Evolutionary conservation across 2,888 invertebrate species (phyloP), one percentile per base, ranked within the genome.

Genomic region (Onthophagus sagittarius): DNA sequence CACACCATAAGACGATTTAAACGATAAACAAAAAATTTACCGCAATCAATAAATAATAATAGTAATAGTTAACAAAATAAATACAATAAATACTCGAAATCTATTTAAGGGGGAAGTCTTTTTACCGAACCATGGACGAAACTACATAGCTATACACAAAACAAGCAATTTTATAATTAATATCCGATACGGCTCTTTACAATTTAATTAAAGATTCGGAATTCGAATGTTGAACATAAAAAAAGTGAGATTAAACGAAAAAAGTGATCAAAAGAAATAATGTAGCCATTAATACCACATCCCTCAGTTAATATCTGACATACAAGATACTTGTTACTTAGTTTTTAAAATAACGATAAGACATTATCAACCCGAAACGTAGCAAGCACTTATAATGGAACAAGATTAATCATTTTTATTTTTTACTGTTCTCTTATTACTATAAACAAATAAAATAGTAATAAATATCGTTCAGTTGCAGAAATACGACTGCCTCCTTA

Each of bases 11-110:
- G 23, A 64, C 64, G 15, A 64, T 64, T 64, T 4, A 13, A 7
- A 64, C 64, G 15, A 64, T 64, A 64, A 64, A 64, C 15, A 67
- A 70, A 32, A 71, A 71, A 15, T 67, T 72, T 64, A 72, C 63
- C 32, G 72, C 14, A 72, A 7, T 65, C 31, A 64, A 65, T 64
- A 71, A 72, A 64, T 64, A 63, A 15, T 71, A 39, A 64, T 64
- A 65, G 23, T 32, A 65, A 31, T 32, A 32, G 23, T 67, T 15
- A 15, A 67, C 15, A 23, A 67, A 67, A 64, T 72, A 72, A 72
- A 65, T 72, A 71, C 71, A 62, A 71, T 72, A 33, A 67, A 67
- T 67, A 67, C 67, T 67, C 23, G 23, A 15, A 67, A 23, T 15
- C 67, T 67, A 67, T n/a, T 67, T 23, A 23, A 23, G 23, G 31